Base-by-base conservation (phyloP, 1,140 invertebrate species). In the Piezodorus guildinii region DNA sequence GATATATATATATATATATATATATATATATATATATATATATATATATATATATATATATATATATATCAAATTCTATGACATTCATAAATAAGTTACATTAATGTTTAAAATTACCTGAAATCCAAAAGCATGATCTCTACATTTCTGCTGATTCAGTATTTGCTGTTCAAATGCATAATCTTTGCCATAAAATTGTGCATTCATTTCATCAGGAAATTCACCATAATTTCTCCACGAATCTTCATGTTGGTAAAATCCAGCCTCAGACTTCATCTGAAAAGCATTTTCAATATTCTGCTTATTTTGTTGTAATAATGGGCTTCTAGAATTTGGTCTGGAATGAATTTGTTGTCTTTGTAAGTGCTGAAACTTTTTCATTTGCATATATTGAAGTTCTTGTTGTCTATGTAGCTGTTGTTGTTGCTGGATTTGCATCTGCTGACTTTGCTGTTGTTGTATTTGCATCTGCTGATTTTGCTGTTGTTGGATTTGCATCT, bases 401-500 rank as follows among this genome's bases (percentile, higher is more conserved):
- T 65, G 59, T 34, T 65, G 64, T 49, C 60, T 25, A 8, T 60
- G 21, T 16, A 15, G 44, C 39, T 69, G 64, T 62, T 46, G 34
- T 23, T 65, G 68, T 30, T 62, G 21, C 14, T 46, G 23, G 9
- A 58, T 62, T 61, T 67, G 65, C 10, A 66, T 59, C 14, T 62
- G 60, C 21, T 65, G 51, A 43, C 64, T 63, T 64, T 68, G 63
- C 34, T 60, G 21, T 61, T 67, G 64, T 60, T 65, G 65, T 16
- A 63, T 34, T 25, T 52, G 19, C 30, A 63, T 59, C 54, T 66
- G 59, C 34, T 59, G 56, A 25, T 66, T 64, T 56, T 62, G 52
- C 46, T 65, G 58, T 62, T 62, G 51, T n/a, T 65, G 39, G 58
- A 16, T 21, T 64, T 68, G 64, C 39, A 39, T 51, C 15, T 64